phyloP scores from a whole-genome alignment of 2,888 invertebrate genomes.

The Cremastinae sp. region DNA sequence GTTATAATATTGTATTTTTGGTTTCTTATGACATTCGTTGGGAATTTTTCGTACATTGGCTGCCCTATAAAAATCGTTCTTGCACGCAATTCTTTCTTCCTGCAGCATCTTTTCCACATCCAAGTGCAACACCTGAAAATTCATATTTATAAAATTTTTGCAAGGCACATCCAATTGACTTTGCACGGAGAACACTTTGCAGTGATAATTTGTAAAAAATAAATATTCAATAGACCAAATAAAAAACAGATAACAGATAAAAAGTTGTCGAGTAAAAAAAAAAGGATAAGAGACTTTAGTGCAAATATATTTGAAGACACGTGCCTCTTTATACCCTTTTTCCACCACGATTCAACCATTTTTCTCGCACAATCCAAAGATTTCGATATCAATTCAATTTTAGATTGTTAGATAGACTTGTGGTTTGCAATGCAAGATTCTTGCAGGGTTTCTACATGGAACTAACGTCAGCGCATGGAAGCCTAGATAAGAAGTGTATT shows the following conservation, averaged over 20 bases:
- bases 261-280: background rate
- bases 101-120: conserved; percentile 87
- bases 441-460: conserved; percentile 45
- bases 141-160: conserved; percentile 19
- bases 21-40: conserved; percentile 97
- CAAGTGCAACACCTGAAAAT: conserved; percentile 88
- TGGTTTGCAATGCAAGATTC: conserved; percentile 33
- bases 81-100: conserved; percentile 88
- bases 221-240: conserved; percentile 28
- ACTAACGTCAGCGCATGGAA: conserved; percentile 47
- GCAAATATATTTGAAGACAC: conserved; percentile 42
- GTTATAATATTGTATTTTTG: conserved; percentile 98
- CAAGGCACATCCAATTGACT: conserved; percentile 22
- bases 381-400: conserved; percentile 49
- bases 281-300: conserved; percentile 12
- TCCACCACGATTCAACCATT: conserved; percentile 59
- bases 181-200: too few relatives aligned
- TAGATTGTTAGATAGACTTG: conserved; percentile 25
- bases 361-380: conserved; percentile 58
- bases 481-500: conserved; percentile 54
- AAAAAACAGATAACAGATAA: conserved; percentile 9
- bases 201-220: too few relatives aligned
- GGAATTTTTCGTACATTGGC: conserved; percentile 90
- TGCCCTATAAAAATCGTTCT: conserved; percentile 90
- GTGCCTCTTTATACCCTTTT: conserved; percentile 60